A percentile compares a stretch with the other conserved stretches of the same genome.
These are phyloP conservation scores for Bellardia bayeri DNA, from an alignment of 2,888 invertebrate genomes.

Conservation along the genomic window DNA sequence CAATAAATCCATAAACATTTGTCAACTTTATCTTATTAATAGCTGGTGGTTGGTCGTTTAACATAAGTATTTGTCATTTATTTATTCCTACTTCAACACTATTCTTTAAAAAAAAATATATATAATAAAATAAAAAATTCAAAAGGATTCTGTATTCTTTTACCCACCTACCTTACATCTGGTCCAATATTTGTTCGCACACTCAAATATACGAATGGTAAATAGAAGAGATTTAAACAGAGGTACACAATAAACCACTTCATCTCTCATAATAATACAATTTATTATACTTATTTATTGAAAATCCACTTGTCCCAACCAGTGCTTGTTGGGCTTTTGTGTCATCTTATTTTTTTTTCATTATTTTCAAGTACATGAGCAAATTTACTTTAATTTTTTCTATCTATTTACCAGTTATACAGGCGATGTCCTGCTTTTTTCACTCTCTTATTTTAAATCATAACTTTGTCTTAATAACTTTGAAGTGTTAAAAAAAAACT, in stretches of 20 bases:
- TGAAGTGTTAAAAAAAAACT: conserved; percentile 67
- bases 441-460: conserved; percentile 45
- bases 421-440: conserved; percentile 30
- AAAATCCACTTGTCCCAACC: conserved; percentile 76
- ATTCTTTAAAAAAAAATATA: too few species aligned
- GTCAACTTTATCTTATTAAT: conserved; percentile 53
- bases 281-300: conserved; percentile 74
- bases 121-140: conserved; percentile 7
- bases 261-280: conserved; percentile 68
- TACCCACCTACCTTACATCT: conserved; percentile 77
- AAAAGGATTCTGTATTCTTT: conserved; percentile 51
- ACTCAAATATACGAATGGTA: conserved; percentile 31
- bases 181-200: conserved; percentile 80
- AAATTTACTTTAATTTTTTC: conserved; percentile 67
- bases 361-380: conserved; percentile 60
- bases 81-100: background rate
- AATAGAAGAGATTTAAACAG: conserved; percentile 51
- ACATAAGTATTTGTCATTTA: background rate
- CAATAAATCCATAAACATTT: conserved; percentile 60
- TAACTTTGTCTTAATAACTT: conserved; percentile 65
- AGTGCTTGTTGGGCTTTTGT: conserved; percentile 68
- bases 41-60: conserved; percentile 52
- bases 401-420: conserved; percentile 37
- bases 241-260: conserved; percentile 69
- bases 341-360: conserved; percentile 57